phyloP scores from a whole-genome alignment of 2,888 invertebrate species.

The Agonopterix alstromeriana region DNA sequence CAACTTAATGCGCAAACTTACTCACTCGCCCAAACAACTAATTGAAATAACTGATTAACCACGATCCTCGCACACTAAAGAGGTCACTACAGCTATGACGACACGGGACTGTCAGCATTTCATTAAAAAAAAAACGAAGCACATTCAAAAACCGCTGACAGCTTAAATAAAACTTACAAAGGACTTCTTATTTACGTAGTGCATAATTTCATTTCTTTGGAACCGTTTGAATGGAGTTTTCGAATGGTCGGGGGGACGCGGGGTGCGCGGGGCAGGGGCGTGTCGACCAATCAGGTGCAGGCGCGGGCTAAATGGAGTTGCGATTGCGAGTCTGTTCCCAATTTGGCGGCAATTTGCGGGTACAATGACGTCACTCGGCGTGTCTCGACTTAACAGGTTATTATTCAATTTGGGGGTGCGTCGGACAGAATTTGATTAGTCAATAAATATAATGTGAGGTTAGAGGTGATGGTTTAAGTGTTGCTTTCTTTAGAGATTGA shows the following conservation, averaged over 20 bases:
- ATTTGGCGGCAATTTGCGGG: conserved; percentile 68
- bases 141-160: conserved; percentile 20
- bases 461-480: conserved; percentile 27
- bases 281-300: conserved; percentile 70
- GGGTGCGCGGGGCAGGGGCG: conserved; percentile 34
- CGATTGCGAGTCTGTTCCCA: conserved; percentile 57
- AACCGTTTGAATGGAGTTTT: conserved; percentile 33
- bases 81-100: background rate
- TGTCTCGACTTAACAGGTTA: conserved; percentile 58
- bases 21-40: conserved; percentile 19
- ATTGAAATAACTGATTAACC: conserved; percentile 20
- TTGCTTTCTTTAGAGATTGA: background rate
- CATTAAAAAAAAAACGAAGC: conserved; percentile 14
- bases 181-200: conserved; percentile 60
- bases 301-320: conserved; percentile 59
- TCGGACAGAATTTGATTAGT: conserved; percentile 66
- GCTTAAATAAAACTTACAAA: conserved; percentile 52
- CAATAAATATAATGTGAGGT: conserved; percentile 55
- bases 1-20: conserved; percentile 9
- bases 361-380: conserved; percentile 50
- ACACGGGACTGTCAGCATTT: conserved; percentile 22
- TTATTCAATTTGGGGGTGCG: conserved; percentile 67
- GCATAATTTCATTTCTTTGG: conserved; percentile 68
- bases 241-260: conserved; percentile 14
- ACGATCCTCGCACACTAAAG: conserved; percentile 7